These are phyloP conservation scores for Trididemnum clinides DNA, from an alignment of 23 tunicate genomes.

Conservation along the genomic window DNA sequence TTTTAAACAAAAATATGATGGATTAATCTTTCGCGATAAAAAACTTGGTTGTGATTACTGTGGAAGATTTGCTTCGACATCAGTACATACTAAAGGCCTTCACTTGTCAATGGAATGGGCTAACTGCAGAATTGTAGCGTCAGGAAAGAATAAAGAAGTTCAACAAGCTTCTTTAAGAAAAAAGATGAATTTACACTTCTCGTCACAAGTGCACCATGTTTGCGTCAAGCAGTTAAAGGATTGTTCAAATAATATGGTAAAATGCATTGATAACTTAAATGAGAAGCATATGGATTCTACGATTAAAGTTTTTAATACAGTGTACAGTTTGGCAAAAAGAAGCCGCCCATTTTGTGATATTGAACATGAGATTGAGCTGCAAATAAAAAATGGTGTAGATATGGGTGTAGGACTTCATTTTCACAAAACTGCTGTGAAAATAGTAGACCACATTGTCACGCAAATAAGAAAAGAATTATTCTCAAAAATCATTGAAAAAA, in stretches of 20 bases:
- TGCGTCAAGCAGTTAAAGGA: conserved; percentile 38
- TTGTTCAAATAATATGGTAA: conserved; percentile 20
- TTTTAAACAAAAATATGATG: conserved; percentile 58
- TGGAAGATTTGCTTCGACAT: conserved; percentile 38
- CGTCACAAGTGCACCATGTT: conserved; percentile 21
- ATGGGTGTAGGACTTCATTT: conserved; percentile 58
- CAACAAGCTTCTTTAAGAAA: conserved; percentile 40
- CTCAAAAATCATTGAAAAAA: conserved; percentile 55
- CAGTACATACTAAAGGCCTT: conserved; percentile 24
- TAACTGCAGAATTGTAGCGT: conserved; percentile 39
- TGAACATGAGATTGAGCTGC: conserved; percentile 59
- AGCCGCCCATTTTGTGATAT: conserved; percentile 48
- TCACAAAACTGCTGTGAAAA: conserved; percentile 58
- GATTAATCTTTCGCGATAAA: conserved; percentile 29
- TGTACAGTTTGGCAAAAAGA: conserved; percentile 63
- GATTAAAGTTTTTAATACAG: conserved; percentile 55
- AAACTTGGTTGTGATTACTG: conserved; percentile 61
- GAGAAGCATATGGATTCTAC: conserved; percentile 45
- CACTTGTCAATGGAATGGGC: conserved; percentile 56
- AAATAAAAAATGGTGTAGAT: conserved; percentile 63
- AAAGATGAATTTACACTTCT: conserved; percentile 43
- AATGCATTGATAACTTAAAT: conserved; percentile 22
- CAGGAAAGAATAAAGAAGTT: conserved; percentile 37
- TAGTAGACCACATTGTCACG: conserved; percentile 58
- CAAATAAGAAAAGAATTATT: conserved; percentile 47